Conservation (phyloP, 2,797 vertebrate genomes). For the Bradypodion ventrale region DNA sequence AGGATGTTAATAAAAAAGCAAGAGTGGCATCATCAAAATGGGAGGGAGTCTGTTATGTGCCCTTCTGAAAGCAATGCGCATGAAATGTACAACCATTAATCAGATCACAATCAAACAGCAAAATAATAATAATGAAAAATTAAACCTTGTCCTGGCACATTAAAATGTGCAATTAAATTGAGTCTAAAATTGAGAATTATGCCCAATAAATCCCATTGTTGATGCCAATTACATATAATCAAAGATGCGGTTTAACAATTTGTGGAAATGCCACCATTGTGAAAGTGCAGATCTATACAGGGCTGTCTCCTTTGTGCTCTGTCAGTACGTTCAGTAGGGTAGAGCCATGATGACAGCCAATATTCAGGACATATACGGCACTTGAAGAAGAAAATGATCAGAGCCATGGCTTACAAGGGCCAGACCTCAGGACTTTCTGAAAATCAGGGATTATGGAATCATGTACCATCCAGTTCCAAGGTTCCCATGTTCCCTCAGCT, state of each 20-base stretch:
- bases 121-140: neutral
- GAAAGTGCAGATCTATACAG: neutral
- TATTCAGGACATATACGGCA: no score
- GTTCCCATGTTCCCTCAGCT: neutral
- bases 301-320: neutral
- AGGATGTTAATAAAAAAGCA: neutral
- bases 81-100: neutral
- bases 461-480: neutral
- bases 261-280: neutral
- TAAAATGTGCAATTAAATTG: conserved; percentile 5
- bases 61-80: neutral
- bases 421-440: neutral
- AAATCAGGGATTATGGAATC: neutral
- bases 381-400: no score
- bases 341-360: no score
- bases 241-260: neutral
- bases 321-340: neutral
- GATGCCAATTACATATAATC: neutral
- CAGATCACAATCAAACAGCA: neutral
- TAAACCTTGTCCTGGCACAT: neutral
- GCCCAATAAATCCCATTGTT: neutral
- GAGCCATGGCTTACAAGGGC: neutral
- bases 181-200: neutral
- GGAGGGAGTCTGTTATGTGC: no score
- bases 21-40: neutral